phyloP scores from a whole-genome alignment of 1,140 invertebrate genomes.

The Luehdorfia chinensis region DNA sequence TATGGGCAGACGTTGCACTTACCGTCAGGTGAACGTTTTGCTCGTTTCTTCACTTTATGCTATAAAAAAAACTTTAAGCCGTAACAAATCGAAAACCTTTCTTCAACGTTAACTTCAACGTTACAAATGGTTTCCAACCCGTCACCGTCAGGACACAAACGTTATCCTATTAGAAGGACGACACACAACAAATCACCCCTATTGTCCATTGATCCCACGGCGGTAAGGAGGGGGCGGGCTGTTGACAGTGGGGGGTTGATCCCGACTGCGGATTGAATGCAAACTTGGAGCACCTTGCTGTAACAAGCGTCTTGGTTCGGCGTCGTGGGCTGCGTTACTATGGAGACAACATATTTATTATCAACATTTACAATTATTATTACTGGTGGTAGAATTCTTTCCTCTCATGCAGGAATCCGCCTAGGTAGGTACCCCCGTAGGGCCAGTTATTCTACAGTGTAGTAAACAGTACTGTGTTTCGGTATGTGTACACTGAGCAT shows the following conservation, averaged over 20 bases:
- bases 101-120: background rate
- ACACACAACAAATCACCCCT: constrained; percentile 26
- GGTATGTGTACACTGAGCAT: too few relatives aligned
- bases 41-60: too few relatives aligned
- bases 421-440: too few relatives aligned
- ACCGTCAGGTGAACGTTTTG: too few relatives aligned
- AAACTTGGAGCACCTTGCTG: constrained; percentile 34
- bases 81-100: background rate
- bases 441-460: too few relatives aligned
- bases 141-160: constrained; percentile 20
- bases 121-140: constrained; percentile 7
- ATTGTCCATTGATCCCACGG: constrained; percentile 32
- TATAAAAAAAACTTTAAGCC: too few relatives aligned
- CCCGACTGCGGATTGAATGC: constrained; percentile 38
- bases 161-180: constrained; percentile 27
- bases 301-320: constrained; percentile 54
- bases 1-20: too few relatives aligned
- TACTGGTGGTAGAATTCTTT: background rate
- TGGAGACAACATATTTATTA: constrained; percentile 27
- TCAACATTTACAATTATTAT: background rate
- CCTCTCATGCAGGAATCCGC: too few relatives aligned
- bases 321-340: constrained; percentile 3
- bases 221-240: constrained; percentile 16
- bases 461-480: too few relatives aligned
- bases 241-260: constrained; percentile 24